phyloP scores from a whole-genome alignment of 2,113 vertebrate genomes.

The Strix aluco region DNA sequence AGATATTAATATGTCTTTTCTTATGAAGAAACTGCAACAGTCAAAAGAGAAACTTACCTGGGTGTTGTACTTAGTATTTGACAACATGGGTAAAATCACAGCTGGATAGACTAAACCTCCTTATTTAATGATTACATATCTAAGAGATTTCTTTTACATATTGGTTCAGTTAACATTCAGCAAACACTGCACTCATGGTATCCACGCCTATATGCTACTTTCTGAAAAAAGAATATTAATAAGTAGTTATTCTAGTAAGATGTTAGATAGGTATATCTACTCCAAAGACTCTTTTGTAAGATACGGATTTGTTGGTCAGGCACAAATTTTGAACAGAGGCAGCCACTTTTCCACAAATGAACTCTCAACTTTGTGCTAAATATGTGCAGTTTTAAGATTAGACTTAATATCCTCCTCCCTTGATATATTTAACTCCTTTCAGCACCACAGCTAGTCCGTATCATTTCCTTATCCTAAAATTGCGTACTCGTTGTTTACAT shows the following conservation, averaged over 20 bases:
- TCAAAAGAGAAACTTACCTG: background rate
- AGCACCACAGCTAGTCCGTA: background rate
- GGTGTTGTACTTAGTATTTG: background rate
- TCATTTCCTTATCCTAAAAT: background rate
- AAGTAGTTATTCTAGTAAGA: background rate
- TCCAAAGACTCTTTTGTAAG: background rate
- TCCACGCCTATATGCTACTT: background rate
- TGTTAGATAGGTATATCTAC: background rate
- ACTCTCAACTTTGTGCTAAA: background rate
- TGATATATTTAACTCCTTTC: background rate
- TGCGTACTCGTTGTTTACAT: background rate
- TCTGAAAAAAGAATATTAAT: conserved; percentile 22
- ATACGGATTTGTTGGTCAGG: background rate
- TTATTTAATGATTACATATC: conserved; percentile 40
- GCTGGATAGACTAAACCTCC: conserved; percentile 6
- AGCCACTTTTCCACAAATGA: background rate
- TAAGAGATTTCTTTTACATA: conserved; percentile 44
- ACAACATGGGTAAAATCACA: conserved; percentile 24
- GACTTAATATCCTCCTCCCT: background rate
- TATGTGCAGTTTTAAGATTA: background rate
- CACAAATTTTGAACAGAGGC: background rate
- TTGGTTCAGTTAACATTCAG: conserved; percentile 24
- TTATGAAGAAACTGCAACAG: background rate
- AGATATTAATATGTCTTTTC: background rate
- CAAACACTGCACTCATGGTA: background rate